A percentile compares a stretch with the other conserved stretches of the same genome.
These are phyloP conservation scores for Tuta absoluta DNA, from an alignment of 2,888 invertebrate species.

Conservation along the genomic window DNA sequence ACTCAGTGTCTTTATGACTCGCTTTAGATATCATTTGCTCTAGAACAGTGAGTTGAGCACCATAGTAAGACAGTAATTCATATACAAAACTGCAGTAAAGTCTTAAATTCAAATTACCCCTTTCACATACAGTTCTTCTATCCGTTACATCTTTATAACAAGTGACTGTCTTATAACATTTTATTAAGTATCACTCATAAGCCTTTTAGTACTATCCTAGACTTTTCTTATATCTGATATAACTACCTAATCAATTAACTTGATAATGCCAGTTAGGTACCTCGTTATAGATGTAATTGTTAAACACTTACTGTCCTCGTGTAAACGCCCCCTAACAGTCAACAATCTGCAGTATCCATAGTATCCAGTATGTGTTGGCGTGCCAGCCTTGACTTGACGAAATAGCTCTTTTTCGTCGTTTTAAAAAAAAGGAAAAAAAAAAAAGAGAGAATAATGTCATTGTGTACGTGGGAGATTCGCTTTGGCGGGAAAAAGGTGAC, in stretches of 20 bases:
- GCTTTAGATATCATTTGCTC: background rate
- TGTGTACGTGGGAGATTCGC: slow-evolving; percentile 21
- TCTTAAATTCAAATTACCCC: too few relatives aligned
- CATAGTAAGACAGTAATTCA: background rate
- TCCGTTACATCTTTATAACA: too few relatives aligned
- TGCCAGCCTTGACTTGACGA: slow-evolving; percentile 24
- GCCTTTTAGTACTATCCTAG: too few relatives aligned
- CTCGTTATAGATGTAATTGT: background rate
- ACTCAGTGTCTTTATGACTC: too few relatives aligned
- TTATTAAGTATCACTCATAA: too few relatives aligned
- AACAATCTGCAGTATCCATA: slow-evolving; percentile 16
- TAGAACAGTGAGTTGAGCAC: background rate
- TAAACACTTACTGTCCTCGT: slow-evolving; percentile 19
- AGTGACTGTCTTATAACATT: too few relatives aligned
- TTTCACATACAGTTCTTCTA: too few relatives aligned
- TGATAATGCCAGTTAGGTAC: background rate
- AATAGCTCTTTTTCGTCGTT: slow-evolving; percentile 10
- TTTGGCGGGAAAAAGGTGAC: slow-evolving; percentile 21
- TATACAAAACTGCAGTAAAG: too few relatives aligned
- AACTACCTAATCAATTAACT: background rate
- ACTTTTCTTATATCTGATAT: too few relatives aligned
- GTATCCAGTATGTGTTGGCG: slow-evolving; percentile 15
- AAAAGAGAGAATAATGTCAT: slow-evolving; percentile 16
- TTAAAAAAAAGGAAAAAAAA: slow-evolving; percentile 8
- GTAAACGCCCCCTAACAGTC: slow-evolving; percentile 32